Percentiles rank a stretch among this genome's conserved stretches.
Evolutionary conservation across 2,113 vertebrate genomes (phyloP).

Genomic region (Elachura formosa): DNA sequence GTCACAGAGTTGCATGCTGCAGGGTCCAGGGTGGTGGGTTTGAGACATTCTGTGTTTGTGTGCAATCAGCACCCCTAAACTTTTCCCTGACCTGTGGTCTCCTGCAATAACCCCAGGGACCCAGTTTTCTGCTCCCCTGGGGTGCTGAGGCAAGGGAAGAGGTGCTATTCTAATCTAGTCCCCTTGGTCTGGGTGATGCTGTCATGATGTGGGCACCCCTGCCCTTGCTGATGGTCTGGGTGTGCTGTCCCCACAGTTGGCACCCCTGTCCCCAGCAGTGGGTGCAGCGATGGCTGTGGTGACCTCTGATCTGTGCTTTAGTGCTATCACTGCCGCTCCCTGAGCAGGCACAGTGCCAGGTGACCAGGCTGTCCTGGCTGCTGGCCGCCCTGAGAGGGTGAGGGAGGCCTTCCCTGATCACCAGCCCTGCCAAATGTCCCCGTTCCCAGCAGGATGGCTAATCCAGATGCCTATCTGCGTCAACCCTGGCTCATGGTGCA

Average conservation of each 20-base stretch:
- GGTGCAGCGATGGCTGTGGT: rapidly evolving
- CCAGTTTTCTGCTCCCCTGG: too few relatives aligned
- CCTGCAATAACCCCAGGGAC: neutral
- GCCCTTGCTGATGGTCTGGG: neutral
- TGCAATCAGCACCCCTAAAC: neutral
- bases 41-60: neutral
- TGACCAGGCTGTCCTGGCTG: neutral
- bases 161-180: neutral
- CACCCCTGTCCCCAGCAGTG: neutral
- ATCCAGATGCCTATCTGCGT: neutral
- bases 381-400: neutral
- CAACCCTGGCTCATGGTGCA: slow-evolving; percentile 35
- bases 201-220: too few relatives aligned
- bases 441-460: neutral
- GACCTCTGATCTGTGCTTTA: neutral
- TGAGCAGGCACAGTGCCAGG: neutral
- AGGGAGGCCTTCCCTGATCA: rapidly evolving
- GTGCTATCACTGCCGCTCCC: neutral
- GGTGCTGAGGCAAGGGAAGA: neutral
- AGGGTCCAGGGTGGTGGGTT: neutral
- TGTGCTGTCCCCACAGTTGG: neutral
- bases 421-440: rapidly evolving
- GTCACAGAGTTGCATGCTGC: neutral
- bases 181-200: neutral
- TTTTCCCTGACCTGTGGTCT: neutral